Base-by-base conservation (phyloP, 2,113 vertebrate species). In the Carettochelys insculpta region DNA sequence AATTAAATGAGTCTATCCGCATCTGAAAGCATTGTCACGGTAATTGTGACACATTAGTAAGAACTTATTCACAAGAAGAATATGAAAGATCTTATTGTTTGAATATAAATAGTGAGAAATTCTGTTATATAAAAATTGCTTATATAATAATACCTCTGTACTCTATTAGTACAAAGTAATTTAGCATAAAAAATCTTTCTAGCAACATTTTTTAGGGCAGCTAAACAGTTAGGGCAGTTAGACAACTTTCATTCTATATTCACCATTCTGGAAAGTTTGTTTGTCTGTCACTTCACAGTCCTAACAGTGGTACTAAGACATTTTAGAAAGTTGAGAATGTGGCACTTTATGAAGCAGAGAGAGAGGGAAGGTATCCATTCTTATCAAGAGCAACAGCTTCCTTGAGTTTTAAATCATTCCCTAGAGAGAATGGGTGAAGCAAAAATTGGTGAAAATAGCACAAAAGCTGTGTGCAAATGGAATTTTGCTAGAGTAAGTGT, bases 1-100 rank as follows among this genome's bases (percentile, higher is more conserved):
- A 88, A 90, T 92, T 93, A 88, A 94, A 83, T 53, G 24, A 83
- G n/a, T 86, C 41, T 93, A 29, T 90, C 56, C 71, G n/a, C 58
- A 87, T 92, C 77, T 91, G 90, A 78, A 94, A 94, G 75, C 45
- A 89, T 22, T 89, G 20, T 85, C 82, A 86, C 71, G 50, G 41
- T 82, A 90, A 3, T 25, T 89, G 81, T 82, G 51, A 80, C n/a
- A 19, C 58, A n/a, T 79, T 91, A 52, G 73, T 79, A 90, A 79
- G 43, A 82, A 3, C 3, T 9, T 5, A 88, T 92, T 90, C 82
- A 83, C 41, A 85, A 79, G 87, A 88, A 82, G 29, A 93, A 77
- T 52, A 51, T n/a, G 31, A 90, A n/a, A 91, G 75, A 92, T 79
- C 2, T 73, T 19, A 48, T 41, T 89, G 56, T 92, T 81, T 91